phyloP scores from a whole-genome alignment of 2,888 invertebrate species.

The Caenorhabditis wallacei region DNA sequence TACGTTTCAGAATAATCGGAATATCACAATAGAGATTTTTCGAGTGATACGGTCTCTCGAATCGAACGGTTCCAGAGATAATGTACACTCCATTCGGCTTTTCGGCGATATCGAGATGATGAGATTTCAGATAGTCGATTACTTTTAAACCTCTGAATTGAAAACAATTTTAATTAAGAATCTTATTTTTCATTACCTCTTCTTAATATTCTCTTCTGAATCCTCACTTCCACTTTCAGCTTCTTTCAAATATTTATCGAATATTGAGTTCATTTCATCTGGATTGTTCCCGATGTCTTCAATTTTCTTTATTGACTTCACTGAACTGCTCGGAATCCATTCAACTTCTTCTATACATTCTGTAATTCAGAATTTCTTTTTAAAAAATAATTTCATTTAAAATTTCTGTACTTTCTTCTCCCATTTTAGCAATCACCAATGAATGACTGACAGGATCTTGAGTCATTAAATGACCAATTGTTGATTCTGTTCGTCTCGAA shows the following conservation, averaged over 20 bases:
- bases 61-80: slow-evolving; percentile 43
- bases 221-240: not conserved
- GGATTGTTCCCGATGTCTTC: not conserved
- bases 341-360: slow-evolving; percentile 23
- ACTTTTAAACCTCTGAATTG: slow-evolving; percentile 45
- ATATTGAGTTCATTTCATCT: not conserved
- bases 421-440: slow-evolving; percentile 68
- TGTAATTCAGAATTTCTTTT: slow-evolving; percentile 18
- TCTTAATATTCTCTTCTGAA: slow-evolving; percentile 21
- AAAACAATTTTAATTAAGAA: not conserved
- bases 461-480: slow-evolving; percentile 70
- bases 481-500: slow-evolving; percentile 14
- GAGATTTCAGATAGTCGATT: slow-evolving; percentile 37
- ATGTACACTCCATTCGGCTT: slow-evolving; percentile 16
- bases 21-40: slow-evolving; percentile 72
- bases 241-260: slow-evolving; percentile 11
- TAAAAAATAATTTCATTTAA: not conserved
- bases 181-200: slow-evolving; percentile 7
- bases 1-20: slow-evolving; percentile 68
- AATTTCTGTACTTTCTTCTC: slow-evolving; percentile 3
- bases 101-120: slow-evolving; percentile 53
- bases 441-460: slow-evolving; percentile 70
- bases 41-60: slow-evolving; percentile 61
- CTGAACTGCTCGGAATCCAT: slow-evolving; percentile 47
- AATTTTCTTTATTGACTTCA: slow-evolving; percentile 12